phyloP scores from a whole-genome alignment of 1,140 invertebrate genomes.

The Ceratitis capitata region DNA sequence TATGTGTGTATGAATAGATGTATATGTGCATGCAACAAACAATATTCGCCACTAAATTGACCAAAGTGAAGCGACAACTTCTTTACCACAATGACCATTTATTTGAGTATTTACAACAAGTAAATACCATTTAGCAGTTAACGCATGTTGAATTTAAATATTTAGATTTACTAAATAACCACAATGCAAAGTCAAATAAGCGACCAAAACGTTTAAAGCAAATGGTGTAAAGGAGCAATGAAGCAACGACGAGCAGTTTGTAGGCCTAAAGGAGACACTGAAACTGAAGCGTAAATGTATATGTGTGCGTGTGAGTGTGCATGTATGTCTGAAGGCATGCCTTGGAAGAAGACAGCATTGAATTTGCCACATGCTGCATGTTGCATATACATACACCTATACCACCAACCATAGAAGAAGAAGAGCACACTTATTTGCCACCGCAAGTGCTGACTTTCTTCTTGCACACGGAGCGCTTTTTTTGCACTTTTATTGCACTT shows the following conservation, averaged over 20 bases:
- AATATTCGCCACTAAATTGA: conserved; percentile 32
- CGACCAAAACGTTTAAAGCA: too few relatives aligned
- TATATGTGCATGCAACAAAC: conserved; percentile 24
- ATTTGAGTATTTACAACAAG: conserved; percentile 22
- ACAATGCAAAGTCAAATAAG: neutral
- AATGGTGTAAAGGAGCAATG: too few relatives aligned
- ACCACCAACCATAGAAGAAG: too few relatives aligned
- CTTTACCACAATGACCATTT: conserved; percentile 2
- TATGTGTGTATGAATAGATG: neutral
- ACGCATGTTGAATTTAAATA: conserved; percentile 37
- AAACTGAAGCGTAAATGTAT: neutral
- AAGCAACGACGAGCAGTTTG: neutral
- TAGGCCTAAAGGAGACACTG: neutral
- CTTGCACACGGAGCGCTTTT: neutral
- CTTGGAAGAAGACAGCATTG: neutral
- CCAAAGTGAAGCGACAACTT: conserved; percentile 33
- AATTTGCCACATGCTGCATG: conserved; percentile 26
- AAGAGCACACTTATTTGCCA: neutral
- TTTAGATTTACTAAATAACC: conserved; percentile 36
- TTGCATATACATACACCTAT: neutral
- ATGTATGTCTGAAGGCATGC: neutral
- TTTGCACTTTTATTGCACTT: conserved; percentile 2
- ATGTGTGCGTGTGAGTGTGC: neutral
- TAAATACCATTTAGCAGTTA: conserved; percentile 38
- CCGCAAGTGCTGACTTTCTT: neutral